A percentile compares a stretch with the other conserved stretches of the same genome.
phyloP scores from a whole-genome alignment of 2,797 vertebrate species.

The Chiloscyllium punctatum region DNA sequence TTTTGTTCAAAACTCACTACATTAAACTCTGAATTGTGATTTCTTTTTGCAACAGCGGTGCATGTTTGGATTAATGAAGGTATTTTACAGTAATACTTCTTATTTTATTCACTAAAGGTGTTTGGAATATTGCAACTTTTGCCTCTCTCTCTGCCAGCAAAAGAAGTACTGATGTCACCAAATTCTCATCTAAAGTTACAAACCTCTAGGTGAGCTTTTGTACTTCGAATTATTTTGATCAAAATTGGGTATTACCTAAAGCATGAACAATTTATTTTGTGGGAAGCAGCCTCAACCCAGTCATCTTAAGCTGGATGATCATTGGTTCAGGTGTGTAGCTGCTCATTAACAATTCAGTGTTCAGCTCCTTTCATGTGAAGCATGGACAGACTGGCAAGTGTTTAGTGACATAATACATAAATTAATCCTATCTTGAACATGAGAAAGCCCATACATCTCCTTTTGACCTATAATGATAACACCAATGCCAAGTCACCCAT shows the following conservation, averaged over 20 bases:
- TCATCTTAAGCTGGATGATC: neutral
- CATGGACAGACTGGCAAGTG: neutral
- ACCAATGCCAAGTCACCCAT: neutral
- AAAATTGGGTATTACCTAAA: neutral
- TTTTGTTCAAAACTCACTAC: neutral
- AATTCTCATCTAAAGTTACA: slow-evolving; percentile 56
- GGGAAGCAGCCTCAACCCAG: neutral
- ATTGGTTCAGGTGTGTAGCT: neutral
- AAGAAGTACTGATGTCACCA: slow-evolving; percentile 59
- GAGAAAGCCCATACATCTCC: neutral
- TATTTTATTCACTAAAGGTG: slow-evolving; percentile 50
- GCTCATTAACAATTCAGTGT: neutral
- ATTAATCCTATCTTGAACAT: neutral
- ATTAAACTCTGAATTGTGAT: neutral
- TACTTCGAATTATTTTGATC: neutral
- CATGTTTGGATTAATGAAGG: neutral
- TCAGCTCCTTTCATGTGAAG: neutral
- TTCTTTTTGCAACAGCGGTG: neutral
- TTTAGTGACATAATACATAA: neutral
- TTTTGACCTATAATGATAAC: neutral
- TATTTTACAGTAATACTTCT: neutral
- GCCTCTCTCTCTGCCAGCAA: slow-evolving; percentile 45
- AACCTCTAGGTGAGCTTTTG: slow-evolving; percentile 52
- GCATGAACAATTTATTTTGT: neutral
- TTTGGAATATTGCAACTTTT: slow-evolving; percentile 57